Evolutionary conservation across 2,888 invertebrate genomes (phyloP).

Genomic region (Sericinus montela): DNA sequence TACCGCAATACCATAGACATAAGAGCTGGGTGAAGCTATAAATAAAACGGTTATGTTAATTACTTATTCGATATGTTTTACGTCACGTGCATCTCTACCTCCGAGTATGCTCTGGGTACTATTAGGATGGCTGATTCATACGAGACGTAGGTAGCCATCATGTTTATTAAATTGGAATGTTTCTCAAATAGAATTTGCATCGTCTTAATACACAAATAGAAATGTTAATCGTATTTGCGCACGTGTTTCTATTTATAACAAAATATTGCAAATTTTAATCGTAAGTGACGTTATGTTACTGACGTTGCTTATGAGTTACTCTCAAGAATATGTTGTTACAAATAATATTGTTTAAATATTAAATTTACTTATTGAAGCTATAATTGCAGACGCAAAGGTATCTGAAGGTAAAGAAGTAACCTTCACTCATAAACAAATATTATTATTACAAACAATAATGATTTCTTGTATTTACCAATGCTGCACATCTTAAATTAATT

Average conservation of each 20-base stretch:
- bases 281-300: too few species aligned
- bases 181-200: not conserved
- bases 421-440: too few species aligned
- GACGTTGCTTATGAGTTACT: too few species aligned
- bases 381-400: not conserved
- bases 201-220: not conserved
- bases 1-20: constrained; percentile 9
- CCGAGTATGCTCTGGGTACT: not conserved
- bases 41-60: constrained; percentile 8
- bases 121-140: constrained; percentile 5
- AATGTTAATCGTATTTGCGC: not conserved
- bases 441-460: too few species aligned
- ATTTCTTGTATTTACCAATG: too few species aligned
- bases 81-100: constrained; percentile 1
- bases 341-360: too few species aligned
- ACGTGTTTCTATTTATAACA: too few species aligned
- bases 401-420: constrained; percentile 2
- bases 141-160: not conserved
- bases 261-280: too few species aligned
- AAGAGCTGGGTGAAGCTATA: constrained; percentile 5
- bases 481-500: too few species aligned
- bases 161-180: not conserved
- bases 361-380: too few species aligned
- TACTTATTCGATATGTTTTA: constrained; percentile 4
- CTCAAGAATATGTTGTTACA: too few species aligned